phyloP scores from a whole-genome alignment of 1,140 invertebrate species.

The Antheraea mylitta region DNA sequence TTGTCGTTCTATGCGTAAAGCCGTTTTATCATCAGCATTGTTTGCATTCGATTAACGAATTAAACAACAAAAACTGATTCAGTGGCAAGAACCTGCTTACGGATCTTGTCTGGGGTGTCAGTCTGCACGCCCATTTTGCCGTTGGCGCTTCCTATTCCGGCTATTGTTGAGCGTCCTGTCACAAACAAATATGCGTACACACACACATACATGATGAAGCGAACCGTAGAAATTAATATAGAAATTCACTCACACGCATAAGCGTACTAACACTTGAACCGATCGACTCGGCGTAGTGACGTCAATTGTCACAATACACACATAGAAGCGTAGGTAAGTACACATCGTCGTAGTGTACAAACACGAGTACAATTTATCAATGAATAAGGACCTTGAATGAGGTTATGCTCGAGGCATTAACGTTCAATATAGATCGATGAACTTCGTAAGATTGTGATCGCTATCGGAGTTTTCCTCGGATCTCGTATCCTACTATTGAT shows the following conservation, averaged over 20 bases:
- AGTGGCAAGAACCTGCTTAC: slow-evolving; percentile 58
- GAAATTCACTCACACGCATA: slow-evolving; percentile 22
- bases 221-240: slow-evolving; percentile 29
- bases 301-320: slow-evolving; percentile 18
- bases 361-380: slow-evolving; percentile 53
- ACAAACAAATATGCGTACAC: slow-evolving; percentile 57
- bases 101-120: slow-evolving; percentile 63
- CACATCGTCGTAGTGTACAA: slow-evolving; percentile 23
- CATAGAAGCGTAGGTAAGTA: slow-evolving; percentile 15
- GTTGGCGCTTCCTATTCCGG: slow-evolving; percentile 72
- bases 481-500: neutral
- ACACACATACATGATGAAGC: slow-evolving; percentile 25
- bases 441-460: slow-evolving; percentile 25
- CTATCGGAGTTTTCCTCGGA: neutral
- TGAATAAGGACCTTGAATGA: slow-evolving; percentile 60
- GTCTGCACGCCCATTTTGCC: slow-evolving; percentile 64
- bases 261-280: neutral
- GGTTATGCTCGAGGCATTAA: slow-evolving; percentile 46
- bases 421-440: slow-evolving; percentile 51
- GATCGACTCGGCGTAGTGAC: neutral
- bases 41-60: slow-evolving; percentile 31
- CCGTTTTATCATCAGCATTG: slow-evolving; percentile 33
- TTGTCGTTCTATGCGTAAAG: slow-evolving; percentile 30
- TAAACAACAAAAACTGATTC: slow-evolving; percentile 34
- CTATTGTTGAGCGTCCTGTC: slow-evolving; percentile 74